Evolutionary conservation across 2,797 vertebrate genomes (phyloP).

Genomic region (Falco novaeseelandiae): DNA sequence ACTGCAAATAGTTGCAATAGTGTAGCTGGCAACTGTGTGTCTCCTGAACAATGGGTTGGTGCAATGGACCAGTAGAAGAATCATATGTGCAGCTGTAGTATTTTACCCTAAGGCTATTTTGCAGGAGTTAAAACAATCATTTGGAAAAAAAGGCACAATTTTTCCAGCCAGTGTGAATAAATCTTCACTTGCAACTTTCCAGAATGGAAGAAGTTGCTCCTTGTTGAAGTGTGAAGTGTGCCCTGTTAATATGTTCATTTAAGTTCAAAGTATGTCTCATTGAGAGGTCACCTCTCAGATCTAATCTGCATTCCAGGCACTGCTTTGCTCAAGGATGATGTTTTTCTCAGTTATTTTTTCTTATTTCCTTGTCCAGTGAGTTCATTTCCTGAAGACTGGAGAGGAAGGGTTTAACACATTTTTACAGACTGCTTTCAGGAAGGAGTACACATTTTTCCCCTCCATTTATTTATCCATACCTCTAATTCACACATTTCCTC

Average conservation of each 20-base stretch:
- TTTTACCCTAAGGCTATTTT: neutral
- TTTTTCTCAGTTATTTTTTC: neutral
- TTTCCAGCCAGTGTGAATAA: neutral
- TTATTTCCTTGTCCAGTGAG: neutral
- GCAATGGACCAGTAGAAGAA: neutral
- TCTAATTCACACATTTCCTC: neutral
- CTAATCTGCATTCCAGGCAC: neutral
- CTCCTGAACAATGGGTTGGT: neutral
- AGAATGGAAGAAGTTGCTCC: neutral
- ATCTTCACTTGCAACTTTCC: neutral
- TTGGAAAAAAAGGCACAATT: neutral
- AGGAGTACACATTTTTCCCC: neutral
- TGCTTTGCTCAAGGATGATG: neutral
- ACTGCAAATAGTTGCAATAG: neutral
- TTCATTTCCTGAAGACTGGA: neutral
- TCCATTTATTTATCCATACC: neutral
- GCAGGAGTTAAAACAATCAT: neutral
- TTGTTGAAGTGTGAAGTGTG: neutral
- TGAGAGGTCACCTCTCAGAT: neutral
- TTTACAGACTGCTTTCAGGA: neutral
- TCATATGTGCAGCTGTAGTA: neutral
- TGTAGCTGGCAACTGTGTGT: neutral
- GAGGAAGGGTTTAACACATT: neutral
- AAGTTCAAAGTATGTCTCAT: neutral
- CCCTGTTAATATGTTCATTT: neutral